Percentiles rank a stretch among this genome's conserved stretches.
These are phyloP conservation scores for Grallaria varia DNA, from an alignment of 2,113 vertebrate genomes.

Conservation along the genomic window DNA sequence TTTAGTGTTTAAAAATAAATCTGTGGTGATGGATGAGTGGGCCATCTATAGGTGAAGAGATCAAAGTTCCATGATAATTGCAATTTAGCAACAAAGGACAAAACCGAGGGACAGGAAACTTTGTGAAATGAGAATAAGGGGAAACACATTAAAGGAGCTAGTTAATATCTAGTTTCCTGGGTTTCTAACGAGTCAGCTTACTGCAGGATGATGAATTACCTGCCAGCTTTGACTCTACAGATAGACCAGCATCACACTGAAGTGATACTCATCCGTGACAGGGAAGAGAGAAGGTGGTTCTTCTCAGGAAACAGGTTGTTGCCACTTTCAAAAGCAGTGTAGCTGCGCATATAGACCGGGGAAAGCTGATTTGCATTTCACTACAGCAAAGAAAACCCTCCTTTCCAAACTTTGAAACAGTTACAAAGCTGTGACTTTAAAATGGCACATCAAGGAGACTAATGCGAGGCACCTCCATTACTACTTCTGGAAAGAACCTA, in stretches of 20 bases:
- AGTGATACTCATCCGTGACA: neutral
- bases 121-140: constrained; percentile 27
- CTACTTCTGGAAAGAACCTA: neutral
- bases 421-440: neutral
- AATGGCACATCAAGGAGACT: neutral
- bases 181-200: constrained; percentile 33
- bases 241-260: neutral
- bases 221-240: constrained; percentile 31
- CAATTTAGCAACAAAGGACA: constrained; percentile 25
- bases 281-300: neutral
- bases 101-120: constrained; percentile 18
- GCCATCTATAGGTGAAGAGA: constrained; percentile 28
- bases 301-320: neutral
- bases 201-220: constrained; percentile 20
- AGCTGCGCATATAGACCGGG: neutral
- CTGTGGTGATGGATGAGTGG: neutral
- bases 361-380: neutral
- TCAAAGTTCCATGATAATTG: constrained; percentile 30
- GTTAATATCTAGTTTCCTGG: constrained; percentile 18
- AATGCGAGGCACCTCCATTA: neutral
- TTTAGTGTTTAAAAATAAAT: neutral
- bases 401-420: neutral
- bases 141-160: neutral
- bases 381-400: neutral
- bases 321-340: neutral